Base-by-base conservation (phyloP, 2,888 invertebrate genomes). In the Odiellus spinosus region DNA sequence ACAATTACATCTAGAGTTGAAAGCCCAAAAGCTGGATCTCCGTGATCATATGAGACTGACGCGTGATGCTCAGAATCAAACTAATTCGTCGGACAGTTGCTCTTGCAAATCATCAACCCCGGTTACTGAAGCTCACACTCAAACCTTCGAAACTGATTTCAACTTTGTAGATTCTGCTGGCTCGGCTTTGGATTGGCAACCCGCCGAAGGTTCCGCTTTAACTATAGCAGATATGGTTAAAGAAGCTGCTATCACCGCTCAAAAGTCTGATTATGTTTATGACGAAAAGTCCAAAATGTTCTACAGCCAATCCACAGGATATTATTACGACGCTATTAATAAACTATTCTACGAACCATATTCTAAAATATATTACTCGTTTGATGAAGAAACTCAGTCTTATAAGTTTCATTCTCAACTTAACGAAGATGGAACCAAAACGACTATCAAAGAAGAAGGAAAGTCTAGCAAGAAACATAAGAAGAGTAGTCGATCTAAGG, bases 321-420 rank as follows among this genome's bases (percentile, higher is more conserved):
- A 85, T 68, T 87, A 87, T 68, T 88, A 87, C 62, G 84, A 86
- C 71, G 77, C 84, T 57, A 86, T 85, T 72, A 71, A 74, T 71
- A 81, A 83, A 1, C 70, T 91, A 21, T 90, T 88, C 63, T 93
- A 90, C 62, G 87, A 91, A 65, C 82, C 84, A 5, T 77, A 80
- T 54, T 79, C 78, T 26, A 81, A 82, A 3, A 82, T 78, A 46
- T 91, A 90, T 64, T 82, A 86, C 61, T 76, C 73, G 58, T 90
- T 83, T 62, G 80, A 88, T 58, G 74, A 79, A 56, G 75, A 77
- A 26, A 80, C 76, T 44, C 74, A 82, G 59, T 69, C 74, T 33
- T 87, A 84, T 65, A 76, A 77, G 48, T 84, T 82, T 64, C 82
- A 87, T 66, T 85, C 84, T 3, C 82, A 81, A 67, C 76, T 57